These are phyloP conservation scores for Atherix ibis DNA, from an alignment of 2,888 invertebrate species.

Conservation along the genomic window DNA sequence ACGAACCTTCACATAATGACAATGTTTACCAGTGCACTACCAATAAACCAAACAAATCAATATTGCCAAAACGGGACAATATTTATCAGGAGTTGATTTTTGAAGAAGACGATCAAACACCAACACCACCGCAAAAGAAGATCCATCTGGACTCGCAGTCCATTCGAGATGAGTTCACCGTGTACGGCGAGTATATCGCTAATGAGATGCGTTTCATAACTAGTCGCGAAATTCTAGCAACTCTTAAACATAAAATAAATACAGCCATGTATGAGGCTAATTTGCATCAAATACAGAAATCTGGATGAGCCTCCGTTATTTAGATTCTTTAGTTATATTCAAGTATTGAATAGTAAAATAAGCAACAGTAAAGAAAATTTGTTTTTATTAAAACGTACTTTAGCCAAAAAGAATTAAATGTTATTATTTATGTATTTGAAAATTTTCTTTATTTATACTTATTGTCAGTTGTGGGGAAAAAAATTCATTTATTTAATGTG, in stretches of 20 bases:
- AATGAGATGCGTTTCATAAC: conserved; percentile 41
- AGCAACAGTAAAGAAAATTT: too few relatives aligned
- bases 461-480: too few relatives aligned
- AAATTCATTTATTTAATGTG: too few relatives aligned
- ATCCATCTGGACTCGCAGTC: conserved; percentile 12
- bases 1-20: conserved; percentile 4
- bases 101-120: background rate
- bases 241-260: conserved; percentile 44
- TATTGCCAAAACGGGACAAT: background rate
- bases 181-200: conserved; percentile 44
- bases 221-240: conserved; percentile 38
- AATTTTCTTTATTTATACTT: too few relatives aligned
- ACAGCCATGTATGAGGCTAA: conserved; percentile 44
- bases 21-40: background rate
- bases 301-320: too few relatives aligned
- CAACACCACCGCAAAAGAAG: background rate
- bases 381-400: too few relatives aligned
- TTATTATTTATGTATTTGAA: too few relatives aligned
- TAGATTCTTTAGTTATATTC: too few relatives aligned
- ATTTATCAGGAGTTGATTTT: background rate
- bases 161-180: conserved; percentile 39
- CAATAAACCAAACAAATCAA: background rate
- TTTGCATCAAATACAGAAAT: conserved; percentile 38
- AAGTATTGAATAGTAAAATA: too few relatives aligned
- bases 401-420: too few relatives aligned